These are phyloP conservation scores for Bathynomus jamesi DNA, from an alignment of 1,140 invertebrate species.

Conservation along the genomic window DNA sequence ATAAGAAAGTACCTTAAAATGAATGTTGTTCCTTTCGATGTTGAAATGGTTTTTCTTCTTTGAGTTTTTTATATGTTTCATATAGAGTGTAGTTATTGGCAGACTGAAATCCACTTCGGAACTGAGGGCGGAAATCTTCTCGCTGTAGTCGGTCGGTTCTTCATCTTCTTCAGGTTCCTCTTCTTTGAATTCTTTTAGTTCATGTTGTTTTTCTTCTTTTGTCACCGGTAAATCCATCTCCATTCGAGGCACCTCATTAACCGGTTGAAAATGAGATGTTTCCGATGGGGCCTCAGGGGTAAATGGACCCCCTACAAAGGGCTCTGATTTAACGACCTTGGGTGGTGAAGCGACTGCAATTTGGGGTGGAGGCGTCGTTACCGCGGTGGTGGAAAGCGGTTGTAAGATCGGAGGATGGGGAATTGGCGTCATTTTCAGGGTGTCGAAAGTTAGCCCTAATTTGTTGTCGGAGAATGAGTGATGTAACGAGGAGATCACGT, in stretches of 20 bases:
- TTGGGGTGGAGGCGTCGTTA: background rate
- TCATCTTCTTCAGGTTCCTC: slow-evolving; percentile 5
- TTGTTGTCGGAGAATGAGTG: background rate
- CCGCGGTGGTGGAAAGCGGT: background rate
- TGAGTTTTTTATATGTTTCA: slow-evolving; percentile 11
- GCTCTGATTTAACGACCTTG: background rate
- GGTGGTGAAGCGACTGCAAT: background rate
- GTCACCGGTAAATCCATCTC: background rate
- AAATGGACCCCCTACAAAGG: background rate
- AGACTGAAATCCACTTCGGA: slow-evolving; percentile 23
- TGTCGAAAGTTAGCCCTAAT: background rate
- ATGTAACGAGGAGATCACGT: background rate
- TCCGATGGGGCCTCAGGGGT: background rate
- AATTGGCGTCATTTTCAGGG: background rate
- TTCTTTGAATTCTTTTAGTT: slow-evolving; percentile 4
- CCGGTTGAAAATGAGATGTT: background rate
- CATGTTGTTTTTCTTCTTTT: background rate
- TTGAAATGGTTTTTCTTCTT: background rate
- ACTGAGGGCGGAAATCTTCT: slow-evolving; percentile 14
- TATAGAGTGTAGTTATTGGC: slow-evolving; percentile 22
- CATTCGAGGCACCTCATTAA: background rate
- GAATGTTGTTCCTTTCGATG: background rate
- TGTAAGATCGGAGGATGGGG: background rate
- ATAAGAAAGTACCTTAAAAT: background rate
- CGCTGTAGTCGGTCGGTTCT: background rate